phyloP scores from a whole-genome alignment of 2,888 invertebrate species.

The Achlya flavicornis region DNA sequence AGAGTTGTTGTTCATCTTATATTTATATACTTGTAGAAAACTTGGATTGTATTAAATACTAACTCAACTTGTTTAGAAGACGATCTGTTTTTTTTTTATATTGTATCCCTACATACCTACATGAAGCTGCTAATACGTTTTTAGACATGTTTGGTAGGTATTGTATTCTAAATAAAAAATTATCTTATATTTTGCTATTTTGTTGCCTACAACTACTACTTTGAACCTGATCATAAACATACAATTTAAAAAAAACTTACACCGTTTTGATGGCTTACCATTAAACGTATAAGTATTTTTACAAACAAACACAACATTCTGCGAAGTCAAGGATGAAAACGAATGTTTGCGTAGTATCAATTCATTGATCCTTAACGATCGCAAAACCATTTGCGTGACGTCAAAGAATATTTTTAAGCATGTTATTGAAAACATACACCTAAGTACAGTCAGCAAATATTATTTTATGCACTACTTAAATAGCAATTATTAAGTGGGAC shows the following conservation, averaged over 20 bases:
- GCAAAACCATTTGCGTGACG: constrained; percentile 10
- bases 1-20: neutral
- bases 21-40: too few relatives aligned
- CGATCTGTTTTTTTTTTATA: too few relatives aligned
- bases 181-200: neutral
- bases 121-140: too few relatives aligned
- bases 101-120: too few relatives aligned
- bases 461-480: neutral
- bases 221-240: neutral
- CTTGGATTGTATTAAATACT: too few relatives aligned
- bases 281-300: neutral
- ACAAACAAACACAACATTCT: neutral
- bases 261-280: too few relatives aligned
- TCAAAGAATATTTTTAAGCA: constrained; percentile 3
- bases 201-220: too few relatives aligned
- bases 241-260: neutral
- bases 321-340: neutral
- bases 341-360: neutral
- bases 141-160: too few relatives aligned
- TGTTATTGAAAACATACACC: constrained; percentile 6
- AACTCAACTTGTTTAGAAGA: too few relatives aligned
- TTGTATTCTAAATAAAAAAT: too few relatives aligned
- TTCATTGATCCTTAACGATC: constrained; percentile 6
- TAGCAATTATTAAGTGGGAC: neutral
- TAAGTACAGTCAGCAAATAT: constrained; percentile 2